Conservation (phyloP, 2,888 invertebrate genomes). For the Athripsodes cinereus region DNA sequence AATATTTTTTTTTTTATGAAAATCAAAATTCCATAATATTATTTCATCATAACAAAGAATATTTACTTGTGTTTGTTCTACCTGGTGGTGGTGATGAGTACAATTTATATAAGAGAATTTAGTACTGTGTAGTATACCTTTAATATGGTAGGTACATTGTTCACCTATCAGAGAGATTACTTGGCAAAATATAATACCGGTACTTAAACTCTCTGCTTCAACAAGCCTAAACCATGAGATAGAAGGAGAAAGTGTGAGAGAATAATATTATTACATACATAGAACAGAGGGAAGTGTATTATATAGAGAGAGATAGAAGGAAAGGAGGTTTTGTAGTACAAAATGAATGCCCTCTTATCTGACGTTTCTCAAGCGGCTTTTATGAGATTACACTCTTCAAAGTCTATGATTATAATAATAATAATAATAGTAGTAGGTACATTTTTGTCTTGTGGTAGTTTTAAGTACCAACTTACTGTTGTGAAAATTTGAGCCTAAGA, state of each 20-base stretch:
- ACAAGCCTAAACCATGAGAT: background rate
- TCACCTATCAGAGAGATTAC: background rate
- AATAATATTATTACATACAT: too few species aligned
- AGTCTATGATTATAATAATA: too few species aligned
- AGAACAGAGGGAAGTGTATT: background rate
- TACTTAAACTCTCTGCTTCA: background rate
- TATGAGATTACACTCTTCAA: background rate
- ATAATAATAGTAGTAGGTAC: too few species aligned
- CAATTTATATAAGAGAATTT: background rate
- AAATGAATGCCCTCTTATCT: background rate
- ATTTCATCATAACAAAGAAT: too few species aligned
- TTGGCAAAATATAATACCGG: background rate
- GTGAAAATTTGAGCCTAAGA: too few species aligned
- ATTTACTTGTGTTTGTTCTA: too few species aligned
- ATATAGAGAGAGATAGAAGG: background rate
- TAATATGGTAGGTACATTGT: background rate
- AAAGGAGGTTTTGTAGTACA: background rate
- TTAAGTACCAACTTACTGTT: too few species aligned
- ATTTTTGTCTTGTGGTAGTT: too few species aligned
- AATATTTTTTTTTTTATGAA: too few species aligned
- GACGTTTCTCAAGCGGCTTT: background rate
- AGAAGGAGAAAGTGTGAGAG: background rate
- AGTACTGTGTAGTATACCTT: background rate
- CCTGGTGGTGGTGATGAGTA: background rate
- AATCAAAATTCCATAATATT: too few species aligned